These are phyloP conservation scores for Pseudolycoriella hygida DNA, from an alignment of 2,888 invertebrate genomes.

Conservation along the genomic window DNA sequence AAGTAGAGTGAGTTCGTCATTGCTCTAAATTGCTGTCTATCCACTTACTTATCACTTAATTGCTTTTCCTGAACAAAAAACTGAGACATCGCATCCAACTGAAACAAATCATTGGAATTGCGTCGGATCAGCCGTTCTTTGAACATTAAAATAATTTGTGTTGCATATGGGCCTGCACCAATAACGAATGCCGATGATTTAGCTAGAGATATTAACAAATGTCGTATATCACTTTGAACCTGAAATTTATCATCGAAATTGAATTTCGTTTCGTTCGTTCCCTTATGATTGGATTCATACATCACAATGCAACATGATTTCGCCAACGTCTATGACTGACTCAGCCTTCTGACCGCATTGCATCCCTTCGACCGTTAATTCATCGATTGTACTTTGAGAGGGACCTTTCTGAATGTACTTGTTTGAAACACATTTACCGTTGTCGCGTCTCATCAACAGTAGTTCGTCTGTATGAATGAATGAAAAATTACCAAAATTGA, in stretches of 20 bases:
- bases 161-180: constrained; percentile 32
- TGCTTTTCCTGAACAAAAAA: too few species aligned
- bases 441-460: constrained; percentile 8
- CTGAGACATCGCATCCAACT: too few species aligned
- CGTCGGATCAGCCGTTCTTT: constrained; percentile 31
- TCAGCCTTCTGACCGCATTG: constrained; percentile 19
- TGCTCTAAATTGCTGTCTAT: too few species aligned
- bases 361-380: constrained; percentile 28
- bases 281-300: constrained; percentile 18
- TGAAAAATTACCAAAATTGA: not conserved
- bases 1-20: too few species aligned
- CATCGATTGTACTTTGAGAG: constrained; percentile 29
- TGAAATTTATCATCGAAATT: constrained; percentile 16
- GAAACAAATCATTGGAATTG: constrained; percentile 22
- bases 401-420: constrained; percentile 30
- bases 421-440: constrained; percentile 17
- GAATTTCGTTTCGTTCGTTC: not conserved
- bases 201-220: constrained; percentile 45
- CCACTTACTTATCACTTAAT: too few species aligned
- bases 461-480: not conserved
- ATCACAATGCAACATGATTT: constrained; percentile 30
- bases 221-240: constrained; percentile 48
- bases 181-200: constrained; percentile 38
- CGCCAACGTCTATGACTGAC: constrained; percentile 27
- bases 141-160: constrained; percentile 31